Conservation (phyloP, 2,113 vertebrate species). For the Vulpes lagopus region DNA sequence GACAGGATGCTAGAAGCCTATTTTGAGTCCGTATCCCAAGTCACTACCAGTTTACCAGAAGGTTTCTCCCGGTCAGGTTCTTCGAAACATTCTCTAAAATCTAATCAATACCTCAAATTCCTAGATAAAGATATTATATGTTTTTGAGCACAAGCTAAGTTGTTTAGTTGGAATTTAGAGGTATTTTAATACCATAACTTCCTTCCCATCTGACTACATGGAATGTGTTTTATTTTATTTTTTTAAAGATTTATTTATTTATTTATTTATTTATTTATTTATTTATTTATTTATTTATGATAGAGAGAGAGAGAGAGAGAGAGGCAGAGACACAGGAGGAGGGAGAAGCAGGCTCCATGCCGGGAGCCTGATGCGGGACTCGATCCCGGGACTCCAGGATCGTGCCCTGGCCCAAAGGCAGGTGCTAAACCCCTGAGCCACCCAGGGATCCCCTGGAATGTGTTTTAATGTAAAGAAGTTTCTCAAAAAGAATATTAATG, state of each 20-base stretch:
- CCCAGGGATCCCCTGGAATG: background rate
- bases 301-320: no score
- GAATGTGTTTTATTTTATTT: background rate
- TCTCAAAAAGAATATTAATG: constrained; percentile 61
- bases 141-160: constrained; percentile 22
- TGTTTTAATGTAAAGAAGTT: constrained; percentile 50
- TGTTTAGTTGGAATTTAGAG: constrained; percentile 62
- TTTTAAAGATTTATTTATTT: no score
- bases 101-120: background rate
- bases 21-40: background rate
- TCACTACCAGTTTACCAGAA: background rate
- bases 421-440: no score
- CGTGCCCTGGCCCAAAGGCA: no score
- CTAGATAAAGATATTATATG: constrained; percentile 20
- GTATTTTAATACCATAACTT: constrained; percentile 21
- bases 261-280: no score
- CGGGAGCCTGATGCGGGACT: no score
- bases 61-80: background rate
- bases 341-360: no score
- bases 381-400: no score
- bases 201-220: constrained; percentile 41
- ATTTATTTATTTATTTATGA: no score
- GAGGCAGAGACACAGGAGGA: no score
- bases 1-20: background rate
- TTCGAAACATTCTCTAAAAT: constrained; percentile 49